Evolutionary conservation across 2,113 vertebrate species (phyloP).

Genomic region (Amblyornis subalaris): DNA sequence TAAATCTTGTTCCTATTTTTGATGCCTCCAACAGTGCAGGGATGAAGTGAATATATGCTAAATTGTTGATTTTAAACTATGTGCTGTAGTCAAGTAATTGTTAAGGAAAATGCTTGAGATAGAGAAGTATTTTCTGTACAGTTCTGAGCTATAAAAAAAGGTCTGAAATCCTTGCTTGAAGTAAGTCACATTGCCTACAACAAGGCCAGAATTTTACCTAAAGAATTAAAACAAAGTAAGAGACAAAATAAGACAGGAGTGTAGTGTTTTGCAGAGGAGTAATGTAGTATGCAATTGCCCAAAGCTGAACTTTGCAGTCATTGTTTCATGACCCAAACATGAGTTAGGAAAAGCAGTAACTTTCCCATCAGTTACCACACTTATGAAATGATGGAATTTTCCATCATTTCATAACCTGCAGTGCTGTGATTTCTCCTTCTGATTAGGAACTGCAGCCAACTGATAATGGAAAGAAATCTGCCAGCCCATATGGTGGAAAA

Average conservation of each 20-base stretch:
- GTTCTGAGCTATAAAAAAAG: background rate
- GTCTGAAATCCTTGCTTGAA: background rate
- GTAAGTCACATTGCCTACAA: background rate
- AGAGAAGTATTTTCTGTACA: background rate
- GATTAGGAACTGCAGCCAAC: constrained; percentile 36
- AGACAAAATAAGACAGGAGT: background rate
- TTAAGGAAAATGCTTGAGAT: background rate
- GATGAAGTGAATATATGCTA: background rate
- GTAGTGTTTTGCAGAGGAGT: background rate
- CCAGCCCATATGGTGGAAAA: constrained; percentile 63
- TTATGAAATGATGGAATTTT: constrained; percentile 48
- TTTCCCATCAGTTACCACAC: background rate
- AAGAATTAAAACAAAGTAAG: background rate
- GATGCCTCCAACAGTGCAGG: background rate
- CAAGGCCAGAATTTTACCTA: background rate
- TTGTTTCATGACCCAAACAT: background rate
- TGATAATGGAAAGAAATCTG: constrained; percentile 52
- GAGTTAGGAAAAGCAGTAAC: background rate
- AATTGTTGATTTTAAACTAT: background rate
- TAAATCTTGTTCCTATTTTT: background rate
- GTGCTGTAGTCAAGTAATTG: background rate
- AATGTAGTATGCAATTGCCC: background rate
- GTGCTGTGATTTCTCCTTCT: constrained; percentile 39
- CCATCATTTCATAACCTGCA: constrained; percentile 38
- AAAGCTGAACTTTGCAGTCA: background rate